These are phyloP conservation scores for Equus quagga DNA, from an alignment of 2,113 vertebrate species.

Conservation along the genomic window DNA sequence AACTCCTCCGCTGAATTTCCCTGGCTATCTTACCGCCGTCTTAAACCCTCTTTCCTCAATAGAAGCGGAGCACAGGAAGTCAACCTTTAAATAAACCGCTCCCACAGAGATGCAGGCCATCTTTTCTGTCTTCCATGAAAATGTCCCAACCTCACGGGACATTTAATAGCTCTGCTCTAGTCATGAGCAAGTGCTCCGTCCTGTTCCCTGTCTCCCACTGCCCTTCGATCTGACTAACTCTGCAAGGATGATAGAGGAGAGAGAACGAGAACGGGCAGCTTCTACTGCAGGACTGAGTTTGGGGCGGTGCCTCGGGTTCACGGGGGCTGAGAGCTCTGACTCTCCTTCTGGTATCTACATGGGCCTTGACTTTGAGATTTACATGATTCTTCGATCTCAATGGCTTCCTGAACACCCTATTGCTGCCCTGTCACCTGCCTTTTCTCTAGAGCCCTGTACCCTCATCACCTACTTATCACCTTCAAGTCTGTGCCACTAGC, in stretches of 20 bases:
- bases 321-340: background rate
- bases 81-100: background rate
- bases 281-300: background rate
- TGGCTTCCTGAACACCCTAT: background rate
- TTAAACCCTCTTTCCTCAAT: background rate
- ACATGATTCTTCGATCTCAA: background rate
- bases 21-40: background rate
- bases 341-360: background rate
- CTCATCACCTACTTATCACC: too few species aligned
- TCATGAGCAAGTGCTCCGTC: background rate
- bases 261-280: background rate
- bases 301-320: background rate
- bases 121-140: background rate
- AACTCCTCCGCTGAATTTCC: background rate
- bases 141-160: background rate
- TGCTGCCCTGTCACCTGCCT: background rate
- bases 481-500: background rate
- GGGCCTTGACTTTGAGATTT: background rate
- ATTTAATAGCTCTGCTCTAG: background rate
- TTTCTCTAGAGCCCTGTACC: background rate
- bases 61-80: background rate
- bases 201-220: too few species aligned
- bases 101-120: background rate
- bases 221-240: background rate
- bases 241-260: background rate